Evolutionary conservation across 2,113 vertebrate genomes (phyloP).

Genomic region (Calypte anna): DNA sequence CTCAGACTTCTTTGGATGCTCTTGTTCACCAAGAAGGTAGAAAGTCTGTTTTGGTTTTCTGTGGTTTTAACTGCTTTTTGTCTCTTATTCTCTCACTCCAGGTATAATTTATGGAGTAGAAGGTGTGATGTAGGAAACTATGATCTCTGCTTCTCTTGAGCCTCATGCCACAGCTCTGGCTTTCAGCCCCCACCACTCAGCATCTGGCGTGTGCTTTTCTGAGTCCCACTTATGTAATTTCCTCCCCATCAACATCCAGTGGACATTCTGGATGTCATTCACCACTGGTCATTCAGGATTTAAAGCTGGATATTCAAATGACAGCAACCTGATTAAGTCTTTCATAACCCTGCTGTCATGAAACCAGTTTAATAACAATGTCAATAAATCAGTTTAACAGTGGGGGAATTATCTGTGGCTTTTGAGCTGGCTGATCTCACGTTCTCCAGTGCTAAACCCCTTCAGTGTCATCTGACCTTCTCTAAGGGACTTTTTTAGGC

Average conservation of each 20-base stretch:
- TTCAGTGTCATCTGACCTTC: background rate
- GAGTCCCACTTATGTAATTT: background rate
- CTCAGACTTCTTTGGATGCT: background rate
- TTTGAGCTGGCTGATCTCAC: background rate
- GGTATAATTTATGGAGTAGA: background rate
- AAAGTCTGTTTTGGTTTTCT: background rate
- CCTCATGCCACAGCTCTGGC: background rate
- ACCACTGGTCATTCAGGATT: background rate
- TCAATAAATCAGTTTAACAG: background rate
- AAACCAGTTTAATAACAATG: background rate
- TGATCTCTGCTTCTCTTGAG: background rate
- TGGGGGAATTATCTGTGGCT: background rate
- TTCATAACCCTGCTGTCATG: constrained; percentile 18
- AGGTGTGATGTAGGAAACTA: background rate
- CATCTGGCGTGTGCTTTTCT: background rate
- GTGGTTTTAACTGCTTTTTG: background rate
- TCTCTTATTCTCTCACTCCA: background rate
- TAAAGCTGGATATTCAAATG: background rate
- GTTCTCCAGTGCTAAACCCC: background rate
- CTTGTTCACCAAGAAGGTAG: background rate
- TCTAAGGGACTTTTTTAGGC: background rate
- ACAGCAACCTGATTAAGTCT: constrained; percentile 9
- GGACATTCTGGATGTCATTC: background rate
- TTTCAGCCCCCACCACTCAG: background rate
- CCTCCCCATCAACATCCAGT: background rate